Evolutionary conservation across 2,888 invertebrate species (phyloP).

Genomic region (Ormyrus rosae): DNA sequence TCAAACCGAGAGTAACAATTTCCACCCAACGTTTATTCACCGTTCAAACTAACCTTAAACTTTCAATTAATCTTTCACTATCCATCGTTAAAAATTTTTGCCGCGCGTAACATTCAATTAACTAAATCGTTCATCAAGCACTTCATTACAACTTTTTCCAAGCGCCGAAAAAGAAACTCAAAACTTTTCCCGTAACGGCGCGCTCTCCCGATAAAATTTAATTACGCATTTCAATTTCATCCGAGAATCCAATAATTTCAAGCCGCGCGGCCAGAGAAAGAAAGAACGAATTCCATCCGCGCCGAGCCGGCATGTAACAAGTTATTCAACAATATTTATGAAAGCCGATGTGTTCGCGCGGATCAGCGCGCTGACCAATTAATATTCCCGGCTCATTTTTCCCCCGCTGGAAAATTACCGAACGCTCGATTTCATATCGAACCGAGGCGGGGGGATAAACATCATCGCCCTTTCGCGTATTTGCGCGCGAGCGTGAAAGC

Average conservation of each 20-base stretch:
- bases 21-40: background rate
- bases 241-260: constrained; percentile 34
- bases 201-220: constrained; percentile 37
- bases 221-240: constrained; percentile 45
- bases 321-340: constrained; percentile 52
- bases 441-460: background rate
- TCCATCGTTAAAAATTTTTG: constrained; percentile 9
- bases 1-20: constrained; percentile 1
- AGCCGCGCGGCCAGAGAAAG: background rate
- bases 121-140: constrained; percentile 32
- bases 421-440: constrained; percentile 6
- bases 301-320: constrained; percentile 31
- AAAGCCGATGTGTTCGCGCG: constrained; percentile 29
- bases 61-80: constrained; percentile 15
- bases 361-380: constrained; percentile 40
- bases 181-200: constrained; percentile 16
- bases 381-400: constrained; percentile 38
- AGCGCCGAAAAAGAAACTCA: constrained; percentile 13
- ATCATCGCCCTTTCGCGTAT: background rate
- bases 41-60: constrained; percentile 4
- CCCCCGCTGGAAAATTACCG: background rate
- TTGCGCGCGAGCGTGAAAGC: background rate
- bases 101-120: constrained; percentile 19
- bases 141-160: constrained; percentile 9
- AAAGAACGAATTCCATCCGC: background rate